Base-by-base conservation (phyloP, 1,140 invertebrate species). In the Latrodectus geometricus region DNA sequence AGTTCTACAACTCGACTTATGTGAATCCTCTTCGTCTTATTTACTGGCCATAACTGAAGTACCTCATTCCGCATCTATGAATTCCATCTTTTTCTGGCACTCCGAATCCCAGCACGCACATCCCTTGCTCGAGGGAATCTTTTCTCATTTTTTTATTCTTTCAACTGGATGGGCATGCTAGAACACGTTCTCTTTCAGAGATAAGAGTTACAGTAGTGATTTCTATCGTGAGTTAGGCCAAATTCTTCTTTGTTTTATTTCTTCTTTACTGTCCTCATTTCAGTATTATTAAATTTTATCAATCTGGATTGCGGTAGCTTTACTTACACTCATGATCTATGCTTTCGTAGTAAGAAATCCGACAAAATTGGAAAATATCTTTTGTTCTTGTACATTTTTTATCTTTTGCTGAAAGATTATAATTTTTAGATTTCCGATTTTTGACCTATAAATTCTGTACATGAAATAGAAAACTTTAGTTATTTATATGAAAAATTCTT, bases 41-140 rank as follows among this genome's bases (percentile, higher is more conserved):
- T 82, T 82, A 82, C 80, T 82, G 80, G 21, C 54, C 69, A 82
- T 82, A 82, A 74, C 48, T 20, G 78, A 74, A 82, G 70, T 82
- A 78, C 80, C 80, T 82, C 80, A 82, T 82, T 82, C 80, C 54
- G 15, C 68, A 82, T 82, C 80, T 73, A 82, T 82, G 80, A 73
- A 73, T 82, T 82, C 80, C 50, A 72, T 73, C 70, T 82, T 23
- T 50, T 48, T 49, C 80, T 56, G 23, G 12, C 74, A 70, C 78
- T 49, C 66, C 4, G 35, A 70, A 80, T 82, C 70, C 70, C 68
- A 54, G 70, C 80, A 82, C 80, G 80, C 80, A 82, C 80, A 52
- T 82, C 70, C 80, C 61, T 65, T 73, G 69, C 80, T 82, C 70
- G 21, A 2, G 52, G 80, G 66, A 17, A 61, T 82, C 52, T 61